phyloP scores from a whole-genome alignment of 2,888 invertebrate genomes.

The Himalopsyche anomala region DNA sequence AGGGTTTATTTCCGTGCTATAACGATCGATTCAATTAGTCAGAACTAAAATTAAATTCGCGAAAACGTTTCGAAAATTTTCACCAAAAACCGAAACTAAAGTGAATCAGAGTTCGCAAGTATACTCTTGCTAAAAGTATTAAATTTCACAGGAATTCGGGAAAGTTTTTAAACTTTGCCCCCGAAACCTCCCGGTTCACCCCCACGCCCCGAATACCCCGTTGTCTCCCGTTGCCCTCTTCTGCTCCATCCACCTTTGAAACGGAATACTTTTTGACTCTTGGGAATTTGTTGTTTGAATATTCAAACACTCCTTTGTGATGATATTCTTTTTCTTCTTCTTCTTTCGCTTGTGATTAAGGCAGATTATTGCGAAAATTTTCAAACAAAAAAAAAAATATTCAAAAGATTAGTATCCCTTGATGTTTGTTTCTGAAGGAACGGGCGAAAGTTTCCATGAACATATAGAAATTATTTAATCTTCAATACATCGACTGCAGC shows the following conservation, averaged over 20 bases:
- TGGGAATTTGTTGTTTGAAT: conserved; percentile 23
- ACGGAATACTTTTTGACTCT: conserved; percentile 35
- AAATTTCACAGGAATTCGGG: conserved; percentile 21
- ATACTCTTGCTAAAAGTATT: conserved; percentile 2
- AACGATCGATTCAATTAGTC: too few species aligned
- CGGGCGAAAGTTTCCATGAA: too few species aligned
- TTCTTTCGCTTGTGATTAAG: neutral
- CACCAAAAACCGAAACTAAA: neutral
- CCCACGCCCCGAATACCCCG: too few species aligned
- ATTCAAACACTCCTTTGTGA: conserved; percentile 36
- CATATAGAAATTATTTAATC: too few species aligned
- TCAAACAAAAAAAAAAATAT: neutral
- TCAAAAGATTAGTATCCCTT: neutral
- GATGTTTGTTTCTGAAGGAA: neutral
- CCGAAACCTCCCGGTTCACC: too few species aligned
- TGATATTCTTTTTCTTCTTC: neutral
- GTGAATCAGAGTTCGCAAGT: neutral
- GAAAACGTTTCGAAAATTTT: too few species aligned
- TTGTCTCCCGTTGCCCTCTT: too few species aligned
- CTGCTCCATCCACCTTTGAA: neutral
- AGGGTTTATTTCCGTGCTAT: too few species aligned
- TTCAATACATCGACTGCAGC: too few species aligned
- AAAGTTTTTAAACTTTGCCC: conserved; percentile 5
- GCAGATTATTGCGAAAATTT: neutral
- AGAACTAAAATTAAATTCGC: too few species aligned